Conservation (phyloP, 2,113 vertebrate genomes). For the Syrmaticus mikado region DNA sequence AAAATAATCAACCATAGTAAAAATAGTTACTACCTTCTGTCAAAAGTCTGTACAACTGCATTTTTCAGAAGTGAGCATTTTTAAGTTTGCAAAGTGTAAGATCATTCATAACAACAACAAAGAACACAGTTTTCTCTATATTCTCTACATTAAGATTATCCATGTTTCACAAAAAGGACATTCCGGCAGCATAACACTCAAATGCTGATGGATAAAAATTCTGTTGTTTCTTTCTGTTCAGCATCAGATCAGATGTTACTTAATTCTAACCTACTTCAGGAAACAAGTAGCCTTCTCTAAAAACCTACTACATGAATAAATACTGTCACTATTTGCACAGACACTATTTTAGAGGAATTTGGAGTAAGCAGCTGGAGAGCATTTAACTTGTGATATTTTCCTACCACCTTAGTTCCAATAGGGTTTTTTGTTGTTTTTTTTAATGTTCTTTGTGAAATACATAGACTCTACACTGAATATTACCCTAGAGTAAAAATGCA, state of each 20-base stretch:
- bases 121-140: background rate
- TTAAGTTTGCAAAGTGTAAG: background rate
- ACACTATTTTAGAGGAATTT: background rate
- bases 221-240: background rate
- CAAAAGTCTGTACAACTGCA: background rate
- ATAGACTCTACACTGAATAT: background rate
- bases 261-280: background rate
- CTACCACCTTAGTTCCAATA: background rate
- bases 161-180: background rate
- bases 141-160: background rate
- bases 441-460: background rate
- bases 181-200: background rate
- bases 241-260: background rate
- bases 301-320: background rate
- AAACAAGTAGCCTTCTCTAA: background rate
- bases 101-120: background rate
- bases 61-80: background rate
- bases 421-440: accelerated
- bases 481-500: background rate
- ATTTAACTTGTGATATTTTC: background rate
- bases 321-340: background rate
- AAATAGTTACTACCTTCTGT: background rate
- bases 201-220: background rate
- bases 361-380: background rate
- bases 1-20: background rate